Evolutionary conservation across 2,797 vertebrate genomes (phyloP).

Genomic region (Pristis pectinata): DNA sequence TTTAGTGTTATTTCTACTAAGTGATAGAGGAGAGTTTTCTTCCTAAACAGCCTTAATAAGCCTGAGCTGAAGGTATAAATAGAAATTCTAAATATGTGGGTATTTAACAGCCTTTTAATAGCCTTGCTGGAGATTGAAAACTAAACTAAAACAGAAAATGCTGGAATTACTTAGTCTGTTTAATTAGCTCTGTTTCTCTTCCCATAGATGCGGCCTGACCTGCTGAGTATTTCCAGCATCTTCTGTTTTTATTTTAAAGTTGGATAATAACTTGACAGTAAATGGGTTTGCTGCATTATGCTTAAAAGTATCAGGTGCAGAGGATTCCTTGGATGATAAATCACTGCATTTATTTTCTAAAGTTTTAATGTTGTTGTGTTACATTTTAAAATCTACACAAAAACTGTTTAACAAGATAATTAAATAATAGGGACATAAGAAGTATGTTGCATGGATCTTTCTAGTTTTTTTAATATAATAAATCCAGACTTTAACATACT

Average conservation of each 20-base stretch:
- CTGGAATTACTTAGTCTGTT: not conserved
- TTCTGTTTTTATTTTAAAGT: too few species aligned
- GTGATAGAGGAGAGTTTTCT: not conserved
- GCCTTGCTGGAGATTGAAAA: not conserved
- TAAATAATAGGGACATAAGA: not conserved
- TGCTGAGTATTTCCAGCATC: too few species aligned
- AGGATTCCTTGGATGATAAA: not conserved
- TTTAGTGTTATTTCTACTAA: not conserved
- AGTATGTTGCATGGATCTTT: not conserved
- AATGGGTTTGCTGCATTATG: not conserved
- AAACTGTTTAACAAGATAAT: not conserved
- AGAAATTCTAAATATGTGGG: not conserved
- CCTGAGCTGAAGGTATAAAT: not conserved
- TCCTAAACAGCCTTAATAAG: not conserved
- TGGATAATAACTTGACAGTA: not conserved
- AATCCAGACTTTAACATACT: not conserved
- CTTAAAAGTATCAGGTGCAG: not conserved
- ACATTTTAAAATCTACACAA: not conserved
- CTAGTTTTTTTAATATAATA: not conserved
- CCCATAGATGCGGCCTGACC: too few species aligned
- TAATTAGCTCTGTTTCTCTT: too few species aligned
- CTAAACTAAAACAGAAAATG: not conserved
- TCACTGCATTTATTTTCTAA: not conserved
- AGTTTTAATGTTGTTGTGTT: not conserved
- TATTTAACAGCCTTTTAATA: not conserved